Conservation (phyloP, 2,113 vertebrate species). For the Ptilonorhynchus violaceus region DNA sequence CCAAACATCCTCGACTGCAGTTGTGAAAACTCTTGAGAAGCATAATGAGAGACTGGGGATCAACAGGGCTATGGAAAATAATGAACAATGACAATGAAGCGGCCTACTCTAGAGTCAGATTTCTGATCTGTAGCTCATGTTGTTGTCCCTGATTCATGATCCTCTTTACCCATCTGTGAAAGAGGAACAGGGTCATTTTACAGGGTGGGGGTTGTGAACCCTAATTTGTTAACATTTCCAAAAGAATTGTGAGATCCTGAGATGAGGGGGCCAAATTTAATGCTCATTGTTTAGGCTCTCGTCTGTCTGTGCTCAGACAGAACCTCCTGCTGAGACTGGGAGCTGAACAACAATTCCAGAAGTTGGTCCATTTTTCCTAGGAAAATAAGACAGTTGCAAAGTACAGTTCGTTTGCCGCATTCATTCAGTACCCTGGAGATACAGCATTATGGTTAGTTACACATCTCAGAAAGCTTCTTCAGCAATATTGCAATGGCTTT, state of each 20-base stretch:
- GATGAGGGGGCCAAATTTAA: conserved; percentile 32
- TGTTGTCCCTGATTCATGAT: neutral
- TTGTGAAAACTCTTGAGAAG: neutral
- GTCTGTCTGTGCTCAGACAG: conserved; percentile 26
- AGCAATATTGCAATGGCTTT: conserved; percentile 28
- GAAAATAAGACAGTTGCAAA: conserved; percentile 51
- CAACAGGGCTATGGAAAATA: neutral
- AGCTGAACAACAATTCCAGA: conserved; percentile 37
- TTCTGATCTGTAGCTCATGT: neutral
- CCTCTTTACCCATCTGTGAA: neutral
- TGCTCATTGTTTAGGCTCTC: conserved; percentile 36
- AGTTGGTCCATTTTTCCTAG: conserved; percentile 53
- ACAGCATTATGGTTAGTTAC: conserved; percentile 40
- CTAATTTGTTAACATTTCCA: conserved; percentile 53
- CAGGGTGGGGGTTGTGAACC: neutral
- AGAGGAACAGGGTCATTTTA: neutral
- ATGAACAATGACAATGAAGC: neutral
- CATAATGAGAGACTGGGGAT: neutral
- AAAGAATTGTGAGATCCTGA: conserved; percentile 44
- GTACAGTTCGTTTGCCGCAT: conserved; percentile 3
- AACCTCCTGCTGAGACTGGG: conserved; percentile 48
- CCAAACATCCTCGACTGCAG: neutral
- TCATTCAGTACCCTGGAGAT: conserved; percentile 25
- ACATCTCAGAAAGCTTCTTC: conserved; percentile 50
- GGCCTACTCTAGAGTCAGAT: neutral